A percentile compares a stretch with the other conserved stretches of the same genome.
phyloP scores from a whole-genome alignment of 2,113 vertebrate genomes.

The Budorcas taxicolor region DNA sequence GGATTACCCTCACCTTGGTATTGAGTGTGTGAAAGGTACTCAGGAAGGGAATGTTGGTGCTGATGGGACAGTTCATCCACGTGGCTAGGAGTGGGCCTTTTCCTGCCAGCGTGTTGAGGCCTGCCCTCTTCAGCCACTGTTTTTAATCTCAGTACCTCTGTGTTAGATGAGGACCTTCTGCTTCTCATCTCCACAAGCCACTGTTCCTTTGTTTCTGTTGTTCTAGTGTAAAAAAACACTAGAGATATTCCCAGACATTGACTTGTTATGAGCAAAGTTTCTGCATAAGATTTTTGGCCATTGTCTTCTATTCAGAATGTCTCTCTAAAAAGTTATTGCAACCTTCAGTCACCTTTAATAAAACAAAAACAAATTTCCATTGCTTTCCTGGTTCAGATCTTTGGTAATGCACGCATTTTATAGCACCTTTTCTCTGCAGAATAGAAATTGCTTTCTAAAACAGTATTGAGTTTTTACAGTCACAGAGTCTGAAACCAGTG shows the following conservation, averaged over 20 bases:
- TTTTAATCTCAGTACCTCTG: background rate
- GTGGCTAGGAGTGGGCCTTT: too few species aligned
- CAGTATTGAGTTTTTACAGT: background rate
- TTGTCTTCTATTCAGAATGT: background rate
- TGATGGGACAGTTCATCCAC: background rate
- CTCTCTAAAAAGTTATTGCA: background rate
- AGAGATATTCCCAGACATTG: background rate
- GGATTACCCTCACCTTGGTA: background rate
- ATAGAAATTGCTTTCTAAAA: conserved; percentile 15
- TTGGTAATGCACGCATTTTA: background rate
- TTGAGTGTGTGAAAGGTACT: background rate
- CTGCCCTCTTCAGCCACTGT: background rate
- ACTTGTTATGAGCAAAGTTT: conserved; percentile 11
- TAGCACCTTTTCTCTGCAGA: background rate
- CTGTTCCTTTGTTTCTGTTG: background rate
- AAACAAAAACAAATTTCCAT: conserved; percentile 1
- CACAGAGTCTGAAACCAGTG: background rate
- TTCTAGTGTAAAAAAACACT: background rate
- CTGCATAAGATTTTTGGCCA: background rate
- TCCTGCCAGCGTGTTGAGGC: background rate
- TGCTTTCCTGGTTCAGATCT: conserved; percentile 3
- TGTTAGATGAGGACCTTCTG: background rate
- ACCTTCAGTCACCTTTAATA: conserved; percentile 9
- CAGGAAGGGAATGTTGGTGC: background rate
- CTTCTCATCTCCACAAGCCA: background rate